Evolutionary conservation across 2,113 vertebrate genomes (phyloP).

Genomic region (Platichthys flesus): DNA sequence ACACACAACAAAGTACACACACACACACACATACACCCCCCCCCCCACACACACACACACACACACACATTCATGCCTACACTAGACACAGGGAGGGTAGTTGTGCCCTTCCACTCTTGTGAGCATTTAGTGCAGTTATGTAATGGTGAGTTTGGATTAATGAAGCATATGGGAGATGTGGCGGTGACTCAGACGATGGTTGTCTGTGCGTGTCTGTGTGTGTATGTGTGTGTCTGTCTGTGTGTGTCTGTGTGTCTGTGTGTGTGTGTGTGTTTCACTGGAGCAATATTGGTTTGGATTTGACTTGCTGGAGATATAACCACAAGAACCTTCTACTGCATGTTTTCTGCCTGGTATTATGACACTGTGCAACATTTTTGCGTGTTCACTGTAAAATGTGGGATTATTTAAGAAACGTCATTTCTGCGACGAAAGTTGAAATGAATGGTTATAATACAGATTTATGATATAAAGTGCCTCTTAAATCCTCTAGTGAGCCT

Average conservation of each 20-base stretch:
- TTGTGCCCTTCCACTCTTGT: slow-evolving; percentile 73
- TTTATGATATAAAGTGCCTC: too few relatives aligned
- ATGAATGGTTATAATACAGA: too few relatives aligned
- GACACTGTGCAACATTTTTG: too few relatives aligned
- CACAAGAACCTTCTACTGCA: neutral
- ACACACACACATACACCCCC: neutral
- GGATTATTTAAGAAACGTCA: too few relatives aligned
- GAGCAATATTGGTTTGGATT: slow-evolving; percentile 15
- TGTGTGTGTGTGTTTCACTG: slow-evolving; percentile 10
- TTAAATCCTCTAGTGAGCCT: too few relatives aligned
- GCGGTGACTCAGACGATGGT: slow-evolving; percentile 60
- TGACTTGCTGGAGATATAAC: slow-evolving; percentile 12
- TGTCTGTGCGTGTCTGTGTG: slow-evolving; percentile 28
- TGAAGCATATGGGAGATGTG: slow-evolving; percentile 74
- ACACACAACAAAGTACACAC: neutral
- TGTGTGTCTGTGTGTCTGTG: slow-evolving; percentile 9
- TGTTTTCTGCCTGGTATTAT: neutral
- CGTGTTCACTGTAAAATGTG: neutral
- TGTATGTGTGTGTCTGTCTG: slow-evolving; percentile 16
- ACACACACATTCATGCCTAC: slow-evolving; percentile 13
- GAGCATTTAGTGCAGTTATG: slow-evolving; percentile 79
- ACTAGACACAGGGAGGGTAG: slow-evolving; percentile 39
- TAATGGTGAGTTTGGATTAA: slow-evolving; percentile 77
- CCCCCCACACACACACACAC: neutral
- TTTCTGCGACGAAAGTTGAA: too few relatives aligned